Conservation (phyloP, 2,797 vertebrate genomes). For the Petrocephalus sullivani region DNA sequence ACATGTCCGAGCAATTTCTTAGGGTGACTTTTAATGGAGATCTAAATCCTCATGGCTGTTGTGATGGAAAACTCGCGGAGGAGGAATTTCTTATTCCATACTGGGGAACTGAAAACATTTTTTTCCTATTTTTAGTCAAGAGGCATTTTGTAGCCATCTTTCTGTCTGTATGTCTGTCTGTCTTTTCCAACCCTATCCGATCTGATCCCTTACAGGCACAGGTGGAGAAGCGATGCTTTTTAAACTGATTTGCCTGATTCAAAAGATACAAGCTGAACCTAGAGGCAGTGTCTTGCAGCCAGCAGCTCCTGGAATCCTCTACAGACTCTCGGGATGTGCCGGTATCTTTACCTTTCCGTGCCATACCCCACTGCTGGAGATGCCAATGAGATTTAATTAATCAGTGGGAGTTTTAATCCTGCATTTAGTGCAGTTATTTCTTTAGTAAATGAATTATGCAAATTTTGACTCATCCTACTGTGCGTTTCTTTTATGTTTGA, state of each 20-base stretch:
- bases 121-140: not conserved
- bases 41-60: not conserved
- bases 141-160: not conserved
- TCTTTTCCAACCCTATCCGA: not conserved
- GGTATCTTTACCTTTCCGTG: not conserved
- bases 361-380: not conserved
- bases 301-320: not conserved
- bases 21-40: not conserved
- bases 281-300: not conserved
- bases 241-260: conserved; percentile 18
- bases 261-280: not conserved
- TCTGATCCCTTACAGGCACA: conserved; percentile 24
- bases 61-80: not conserved
- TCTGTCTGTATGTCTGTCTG: not conserved
- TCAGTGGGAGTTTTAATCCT: not conserved
- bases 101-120: not conserved
- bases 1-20: not conserved
- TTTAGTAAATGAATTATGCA: not conserved
- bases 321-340: not conserved
- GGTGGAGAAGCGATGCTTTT: conserved; percentile 34
- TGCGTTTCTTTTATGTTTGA: not conserved
- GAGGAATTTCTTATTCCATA: not conserved
- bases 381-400: not conserved
- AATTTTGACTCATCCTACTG: not conserved
- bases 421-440: not conserved